Percentiles rank a stretch among this genome's conserved stretches.
phyloP scores from a whole-genome alignment of 2,113 vertebrate genomes.

The Hiodon tergisus region DNA sequence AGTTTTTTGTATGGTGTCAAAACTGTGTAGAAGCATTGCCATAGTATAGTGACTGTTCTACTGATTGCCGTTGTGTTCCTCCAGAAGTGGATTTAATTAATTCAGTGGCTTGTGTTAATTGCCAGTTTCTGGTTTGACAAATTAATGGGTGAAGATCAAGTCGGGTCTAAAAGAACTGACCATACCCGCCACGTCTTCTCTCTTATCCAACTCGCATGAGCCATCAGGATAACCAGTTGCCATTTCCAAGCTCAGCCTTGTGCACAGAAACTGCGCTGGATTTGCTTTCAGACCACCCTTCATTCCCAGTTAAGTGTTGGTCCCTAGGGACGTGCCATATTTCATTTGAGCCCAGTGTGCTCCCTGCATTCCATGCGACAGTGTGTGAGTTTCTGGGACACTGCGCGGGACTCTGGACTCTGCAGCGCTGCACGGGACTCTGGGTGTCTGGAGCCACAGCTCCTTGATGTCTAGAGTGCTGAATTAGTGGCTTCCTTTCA shows the following conservation, averaged over 20 bases:
- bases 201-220: background rate
- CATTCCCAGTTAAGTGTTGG: background rate
- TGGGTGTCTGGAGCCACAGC: conserved; percentile 17
- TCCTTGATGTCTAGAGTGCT: conserved; percentile 30
- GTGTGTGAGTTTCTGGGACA: background rate
- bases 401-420: no score
- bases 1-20: conserved; percentile 3
- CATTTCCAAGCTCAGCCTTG: background rate
- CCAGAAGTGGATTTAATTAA: background rate
- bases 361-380: no score
- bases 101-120: background rate
- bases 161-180: background rate
- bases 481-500: conserved; percentile 41
- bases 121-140: background rate
- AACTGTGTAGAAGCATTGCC: conserved; percentile 10
- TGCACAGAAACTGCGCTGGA: background rate
- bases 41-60: conserved; percentile 2
- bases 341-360: background rate
- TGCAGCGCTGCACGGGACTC: background rate
- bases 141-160: background rate
- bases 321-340: background rate
- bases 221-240: no score
- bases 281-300: background rate
- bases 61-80: background rate
- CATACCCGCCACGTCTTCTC: background rate